Base-by-base conservation (phyloP, 2,797 vertebrate species). In the Erpetoichthys calabaricus region DNA sequence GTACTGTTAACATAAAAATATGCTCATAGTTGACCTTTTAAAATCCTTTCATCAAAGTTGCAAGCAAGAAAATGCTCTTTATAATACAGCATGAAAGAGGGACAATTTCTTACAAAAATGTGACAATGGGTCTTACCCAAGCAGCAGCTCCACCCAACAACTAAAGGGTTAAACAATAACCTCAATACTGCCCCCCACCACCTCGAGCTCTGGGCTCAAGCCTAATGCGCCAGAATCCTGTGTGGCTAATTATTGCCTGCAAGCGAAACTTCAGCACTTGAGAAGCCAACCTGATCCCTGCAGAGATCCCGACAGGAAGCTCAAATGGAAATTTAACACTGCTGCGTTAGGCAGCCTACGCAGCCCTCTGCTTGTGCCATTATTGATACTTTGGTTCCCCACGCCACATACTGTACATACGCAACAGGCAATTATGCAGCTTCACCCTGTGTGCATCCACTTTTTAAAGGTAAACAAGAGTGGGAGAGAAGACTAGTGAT, bases 341-440 rank as follows among this genome's bases (percentile, higher is more conserved):
- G 72, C 73, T 72, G 80, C 64, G 71, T 80, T 81, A 72, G 70
- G 78, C 73, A 67, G 67, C 72, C 71, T 74, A 67, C 68, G 73
- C 77, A 77, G 71, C 78, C 70, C 73, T 77, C 74, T 76, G 70
- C 77, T 78, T 73, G 75, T 70, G 70, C 79, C 73, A 73, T 82
- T 87, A 86, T 82, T 81, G 85, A 87, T 86, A 73, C 81, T 81
- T 75, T 77, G 81, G 79, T 82, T 85, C 80, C 82, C 73, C 78
- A 79, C 75, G 77, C 81, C 83, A 87, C 84, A 87, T 87, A 25
- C 25, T 25, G 25, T 25, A 87, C 86, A 87, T 86, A 84, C 85
- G 80, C 65, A 73, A 85, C 75, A 75, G 83, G 81, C 89, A 92
- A 87, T 86, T 86, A 85, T 79, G 83, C 82, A 82, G 80, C 79